phyloP scores from a whole-genome alignment of 2,113 vertebrate species.

The Clupea harengus region DNA sequence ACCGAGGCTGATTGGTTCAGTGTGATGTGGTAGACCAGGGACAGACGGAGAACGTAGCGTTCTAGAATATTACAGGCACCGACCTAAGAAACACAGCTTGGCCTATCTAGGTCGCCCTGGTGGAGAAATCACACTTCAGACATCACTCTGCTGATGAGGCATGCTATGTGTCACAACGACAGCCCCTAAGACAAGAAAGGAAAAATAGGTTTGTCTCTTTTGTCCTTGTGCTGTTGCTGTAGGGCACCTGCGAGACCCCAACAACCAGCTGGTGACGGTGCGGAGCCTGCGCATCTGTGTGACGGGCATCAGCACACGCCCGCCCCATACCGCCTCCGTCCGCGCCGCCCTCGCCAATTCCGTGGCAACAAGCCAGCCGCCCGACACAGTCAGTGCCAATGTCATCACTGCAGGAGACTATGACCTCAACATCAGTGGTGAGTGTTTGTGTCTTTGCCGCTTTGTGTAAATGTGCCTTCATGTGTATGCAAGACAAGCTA shows the following conservation, averaged over 20 bases:
- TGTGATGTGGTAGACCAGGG: neutral
- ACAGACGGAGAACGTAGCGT: neutral
- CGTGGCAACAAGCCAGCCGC: conserved; percentile 87
- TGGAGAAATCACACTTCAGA: neutral
- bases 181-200: neutral
- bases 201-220: neutral
- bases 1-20: neutral
- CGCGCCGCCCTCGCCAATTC: conserved; percentile 82
- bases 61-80: neutral
- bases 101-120: neutral
- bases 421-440: conserved; percentile 94
- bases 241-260: conserved; percentile 94
- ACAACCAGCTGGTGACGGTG: conserved; percentile 92
- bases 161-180: neutral
- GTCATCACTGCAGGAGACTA: conserved; percentile 92
- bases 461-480: neutral
- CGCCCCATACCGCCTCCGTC: conserved; percentile 68
- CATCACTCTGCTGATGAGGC: neutral
- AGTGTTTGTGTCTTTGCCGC: conserved; percentile 50
- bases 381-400: conserved; percentile 83
- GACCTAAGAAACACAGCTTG: neutral
- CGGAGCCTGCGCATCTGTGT: conserved; percentile 93
- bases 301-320: conserved; percentile 81
- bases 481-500: neutral
- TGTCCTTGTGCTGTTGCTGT: conserved; percentile 1